Conservation (phyloP, 1,140 invertebrate genomes). For the Acromyrmex echinatior region DNA sequence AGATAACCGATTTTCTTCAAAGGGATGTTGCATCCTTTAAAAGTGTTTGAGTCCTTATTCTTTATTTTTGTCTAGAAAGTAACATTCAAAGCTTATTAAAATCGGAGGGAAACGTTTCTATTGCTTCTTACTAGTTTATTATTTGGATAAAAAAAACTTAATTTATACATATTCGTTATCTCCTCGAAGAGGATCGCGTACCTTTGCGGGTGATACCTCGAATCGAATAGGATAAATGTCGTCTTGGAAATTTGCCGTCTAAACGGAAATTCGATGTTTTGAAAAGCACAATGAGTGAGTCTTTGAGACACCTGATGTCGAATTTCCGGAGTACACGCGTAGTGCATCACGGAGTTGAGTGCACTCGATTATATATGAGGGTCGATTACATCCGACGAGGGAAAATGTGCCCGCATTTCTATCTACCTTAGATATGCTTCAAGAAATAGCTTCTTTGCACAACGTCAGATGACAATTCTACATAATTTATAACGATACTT, state of each 20-base stretch:
- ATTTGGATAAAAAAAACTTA: neutral
- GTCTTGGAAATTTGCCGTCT: slow-evolving; percentile 4
- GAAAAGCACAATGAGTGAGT: neutral
- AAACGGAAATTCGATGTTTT: slow-evolving; percentile 14
- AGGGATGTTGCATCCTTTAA: too few relatives aligned
- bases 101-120: too few relatives aligned
- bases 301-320: neutral
- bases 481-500: slow-evolving; percentile 9
- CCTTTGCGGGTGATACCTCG: neutral
- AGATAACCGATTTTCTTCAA: too few relatives aligned
- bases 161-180: neutral
- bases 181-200: neutral
- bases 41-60: too few relatives aligned
- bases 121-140: neutral
- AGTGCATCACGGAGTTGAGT: slow-evolving; percentile 48
- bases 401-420: slow-evolving; percentile 57
- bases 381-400: slow-evolving; percentile 48
- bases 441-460: slow-evolving; percentile 44
- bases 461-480: slow-evolving; percentile 1
- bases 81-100: too few relatives aligned
- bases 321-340: slow-evolving; percentile 50
- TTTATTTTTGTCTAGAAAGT: too few relatives aligned
- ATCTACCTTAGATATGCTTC: slow-evolving; percentile 51
- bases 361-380: slow-evolving; percentile 59
- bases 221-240: neutral